These are phyloP conservation scores for Calidris pugnax DNA, from an alignment of 2,113 vertebrate species.

Conservation along the genomic window DNA sequence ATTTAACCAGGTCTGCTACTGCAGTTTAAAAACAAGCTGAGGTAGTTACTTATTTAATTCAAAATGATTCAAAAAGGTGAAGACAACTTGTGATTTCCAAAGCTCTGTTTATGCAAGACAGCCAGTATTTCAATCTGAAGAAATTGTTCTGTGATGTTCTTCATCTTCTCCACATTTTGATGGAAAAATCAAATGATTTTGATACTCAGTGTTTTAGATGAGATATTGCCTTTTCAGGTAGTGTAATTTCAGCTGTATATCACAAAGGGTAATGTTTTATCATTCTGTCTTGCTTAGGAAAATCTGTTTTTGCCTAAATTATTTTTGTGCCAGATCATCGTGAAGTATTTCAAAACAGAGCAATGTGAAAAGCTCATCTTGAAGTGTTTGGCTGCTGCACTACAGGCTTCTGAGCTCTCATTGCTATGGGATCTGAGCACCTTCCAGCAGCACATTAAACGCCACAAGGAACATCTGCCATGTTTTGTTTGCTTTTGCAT, in stretches of 20 bases:
- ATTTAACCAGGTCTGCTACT: constrained; percentile 1
- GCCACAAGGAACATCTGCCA: background rate
- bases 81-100: constrained; percentile 30
- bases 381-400: constrained; percentile 34
- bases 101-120: background rate
- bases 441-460: background rate
- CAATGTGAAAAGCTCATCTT: constrained; percentile 41
- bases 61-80: constrained; percentile 47
- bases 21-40: constrained; percentile 25
- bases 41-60: constrained; percentile 23
- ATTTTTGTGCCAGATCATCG: constrained; percentile 45
- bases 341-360: constrained; percentile 64
- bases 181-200: constrained; percentile 32
- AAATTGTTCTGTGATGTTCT: constrained; percentile 26
- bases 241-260: constrained; percentile 35
- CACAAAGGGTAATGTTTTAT: constrained; percentile 25
- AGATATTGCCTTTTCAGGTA: constrained; percentile 33
- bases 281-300: constrained; percentile 47
- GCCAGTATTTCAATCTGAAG: constrained; percentile 29
- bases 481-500: background rate
- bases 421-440: background rate
- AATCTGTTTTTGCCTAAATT: constrained; percentile 41
- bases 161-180: constrained; percentile 16
- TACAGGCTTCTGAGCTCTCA: background rate
- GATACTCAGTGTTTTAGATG: constrained; percentile 11